Evolutionary conservation across 2,888 invertebrate genomes (phyloP), one percentile per base, ranked within the genome.

Genomic region (Nomada hirtipes): DNA sequence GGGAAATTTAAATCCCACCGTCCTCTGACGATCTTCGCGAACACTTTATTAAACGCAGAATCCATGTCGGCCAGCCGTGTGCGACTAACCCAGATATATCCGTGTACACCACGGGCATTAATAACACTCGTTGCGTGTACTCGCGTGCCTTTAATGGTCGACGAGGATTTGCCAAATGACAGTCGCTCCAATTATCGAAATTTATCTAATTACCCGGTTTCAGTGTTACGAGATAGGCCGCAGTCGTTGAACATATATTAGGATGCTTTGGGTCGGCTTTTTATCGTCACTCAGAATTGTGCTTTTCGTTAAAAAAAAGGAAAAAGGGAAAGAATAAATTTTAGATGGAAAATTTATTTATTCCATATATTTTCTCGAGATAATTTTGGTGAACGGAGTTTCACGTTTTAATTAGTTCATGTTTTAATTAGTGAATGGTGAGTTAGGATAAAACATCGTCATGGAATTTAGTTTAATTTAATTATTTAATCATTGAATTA

Each of bases 41-140:
- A 47, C 85, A 69, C 79, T 85, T 85, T 85, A 76, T 85, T 85
- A 85, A 85, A 79, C 74, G 23, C 26, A 52, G 64, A 79, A 79
- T 73, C 74, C 63, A n/a, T 47, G 72, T 79, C 63, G 26, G 74
- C 60, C 67, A 4, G 36, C 36, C 36, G 36, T 36, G 70, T 26
- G 72, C 29, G 77, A 78, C 36, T 80, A 85, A 85, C 75, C 79
- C 47, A 79, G 72, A 83, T 83, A 83, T 26, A 83, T 26, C 44
- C 11, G 74, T 42, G 71, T 60, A 50, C 63, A 63, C 23, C 11
- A 9, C 59, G 72, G 15, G 52, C 85, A 68, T 72, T 80, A 82
- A 72, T 72, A 60, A 76, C 76, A 74, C 72, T 65, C 29, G 53
- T 42, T 29, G 23, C 44, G 36, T 60, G 29, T 50, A 18, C 52